Evolutionary conservation across 2,113 vertebrate species (phyloP), one percentile per base, ranked within the genome.

Genomic region (Nothocercus nigrocapillus): DNA sequence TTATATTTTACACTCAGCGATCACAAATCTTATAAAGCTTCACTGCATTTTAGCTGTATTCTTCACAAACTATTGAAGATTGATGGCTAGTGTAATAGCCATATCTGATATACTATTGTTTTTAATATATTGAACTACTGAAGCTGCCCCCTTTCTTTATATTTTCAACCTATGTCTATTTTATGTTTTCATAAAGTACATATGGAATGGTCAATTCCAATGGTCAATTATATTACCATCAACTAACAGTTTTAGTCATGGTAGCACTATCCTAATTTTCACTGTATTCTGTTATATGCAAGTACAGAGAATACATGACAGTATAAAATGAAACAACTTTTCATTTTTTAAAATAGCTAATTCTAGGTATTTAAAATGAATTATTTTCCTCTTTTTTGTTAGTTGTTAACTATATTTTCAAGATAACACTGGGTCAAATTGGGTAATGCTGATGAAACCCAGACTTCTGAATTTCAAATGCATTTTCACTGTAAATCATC

Each of bases 1-100:
- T 98, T 98, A 96, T 94, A 98, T 98, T 98, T 98, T 98, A 98
- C 97, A 98, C 98, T 97, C 96, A 97, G 96, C 98, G 98, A 98
- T 98, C 98, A 98, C 97, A 97, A 97, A 98, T 98, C 97, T 98
- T 98, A 97, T 96, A 97, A 98, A 96, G 96, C 96, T 93, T 97
- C 96, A 95, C 80, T 97, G 97, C 91, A 95, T 97, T 97, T 97
- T 90, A 97, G 89, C 45, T 32, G 92, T 47, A 96, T 96, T 96
- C 95, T 95, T 94, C 96, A 96, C 96, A 97, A 98, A 98, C 97
- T 97, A 96, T 87, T 95, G 88, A 97, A 97, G 97, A 98, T 96
- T 98, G 96, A 97, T 96, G 97, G 93, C 85, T 96, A 51, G 92
- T 95, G 94, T 95, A 97, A 98, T 97, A 96, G 94, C 88, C 80